Evolutionary conservation across 2,888 invertebrate species (phyloP), one percentile per base, ranked within the genome.

Genomic region (Yponomeuta evonymella): DNA sequence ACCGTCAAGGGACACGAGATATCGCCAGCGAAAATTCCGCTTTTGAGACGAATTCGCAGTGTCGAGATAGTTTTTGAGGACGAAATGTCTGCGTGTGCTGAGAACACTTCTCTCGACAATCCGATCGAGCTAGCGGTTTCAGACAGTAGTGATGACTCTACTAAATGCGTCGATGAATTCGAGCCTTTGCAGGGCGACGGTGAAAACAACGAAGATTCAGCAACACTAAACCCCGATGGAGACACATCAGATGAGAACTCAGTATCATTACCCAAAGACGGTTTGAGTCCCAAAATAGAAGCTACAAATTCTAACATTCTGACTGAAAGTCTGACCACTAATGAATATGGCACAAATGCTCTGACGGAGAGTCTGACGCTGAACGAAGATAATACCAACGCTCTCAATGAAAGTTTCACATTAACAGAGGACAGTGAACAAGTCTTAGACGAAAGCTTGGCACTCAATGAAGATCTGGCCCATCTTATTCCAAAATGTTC

Each of bases 51-150:
- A 73, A 92, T 91, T 71, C 79, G 90, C 70, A 92, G 92, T 76
- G 90, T 92, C 71, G 91, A 92, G 80, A 92, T 92, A 12, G 88
- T 91, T 2, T 92, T 91, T 76, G 90, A 92, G 76, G 91, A 91
- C 71, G 92, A 91, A 80, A 83, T 91, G 83, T 90, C 91, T 48
- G 82, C 89, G 58, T 90, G 88, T 74, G 87, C 87, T 0, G 90
- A 90, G 73, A 87, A 87, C 0, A 86, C 83, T 3, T 75, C 87
- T 12, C 75, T 90, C 12, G 91, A 90, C 71, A 82, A 84, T 67
- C 88, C 87, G 71, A 78, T 90, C 3, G 91, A 90, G 72, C 75
- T 90, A 6, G 74, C 87, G 5, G 77, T 80, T 0, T 86, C 90
- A 0, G 90, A 90, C 70, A 88, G 85, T 73, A 88, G 89, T 74